phyloP scores from a whole-genome alignment of 2,797 vertebrate genomes.

The Periparus ater region DNA sequence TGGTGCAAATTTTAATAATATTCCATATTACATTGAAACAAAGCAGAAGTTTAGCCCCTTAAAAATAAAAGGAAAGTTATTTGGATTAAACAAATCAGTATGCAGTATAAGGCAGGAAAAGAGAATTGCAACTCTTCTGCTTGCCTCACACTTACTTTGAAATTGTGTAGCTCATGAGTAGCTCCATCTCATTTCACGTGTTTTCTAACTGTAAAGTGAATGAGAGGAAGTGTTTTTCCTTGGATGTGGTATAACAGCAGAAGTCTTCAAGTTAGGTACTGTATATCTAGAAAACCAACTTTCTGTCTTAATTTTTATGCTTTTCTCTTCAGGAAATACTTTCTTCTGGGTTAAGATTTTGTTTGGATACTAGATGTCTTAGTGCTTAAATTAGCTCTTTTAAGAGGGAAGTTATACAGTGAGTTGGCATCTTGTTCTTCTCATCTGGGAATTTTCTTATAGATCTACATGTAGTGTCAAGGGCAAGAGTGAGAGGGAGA shows the following conservation, averaged over 20 bases:
- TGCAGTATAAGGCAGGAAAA: background rate
- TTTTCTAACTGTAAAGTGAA: constrained; percentile 36
- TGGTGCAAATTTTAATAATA: background rate
- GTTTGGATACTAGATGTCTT: background rate
- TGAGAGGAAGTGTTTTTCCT: background rate
- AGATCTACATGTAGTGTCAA: background rate
- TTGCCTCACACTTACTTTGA: constrained; percentile 40
- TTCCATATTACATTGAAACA: background rate
- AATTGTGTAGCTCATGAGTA: constrained; percentile 26
- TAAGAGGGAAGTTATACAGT: background rate
- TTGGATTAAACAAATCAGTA: background rate
- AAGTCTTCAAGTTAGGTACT: background rate
- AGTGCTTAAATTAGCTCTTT: background rate
- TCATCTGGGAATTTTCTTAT: background rate
- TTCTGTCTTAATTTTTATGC: background rate
- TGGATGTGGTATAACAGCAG: rapidly evolving
- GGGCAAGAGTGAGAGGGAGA: background rate
- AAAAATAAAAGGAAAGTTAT: constrained; percentile 8
- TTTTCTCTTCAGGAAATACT: background rate
- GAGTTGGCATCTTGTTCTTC: background rate
- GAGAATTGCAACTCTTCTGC: background rate
- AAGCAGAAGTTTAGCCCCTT: constrained; percentile 3
- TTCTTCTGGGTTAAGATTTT: background rate
- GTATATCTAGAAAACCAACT: background rate
- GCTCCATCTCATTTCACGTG: background rate